These are phyloP conservation scores for Aspidiotus destructor DNA, from an alignment of 2,888 invertebrate genomes.

Conservation along the genomic window DNA sequence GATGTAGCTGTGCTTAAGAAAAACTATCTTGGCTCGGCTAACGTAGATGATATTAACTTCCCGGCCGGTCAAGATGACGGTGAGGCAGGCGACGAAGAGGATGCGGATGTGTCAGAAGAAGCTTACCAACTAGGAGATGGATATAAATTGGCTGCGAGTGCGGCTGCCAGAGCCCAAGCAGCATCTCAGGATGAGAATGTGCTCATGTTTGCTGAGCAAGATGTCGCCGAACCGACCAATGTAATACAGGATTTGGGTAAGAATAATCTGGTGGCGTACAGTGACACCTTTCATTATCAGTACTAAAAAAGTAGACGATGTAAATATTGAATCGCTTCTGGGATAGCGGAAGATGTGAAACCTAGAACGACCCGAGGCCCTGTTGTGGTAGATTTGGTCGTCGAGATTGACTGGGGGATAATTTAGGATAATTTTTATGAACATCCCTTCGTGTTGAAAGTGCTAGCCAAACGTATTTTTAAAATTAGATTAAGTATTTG, in stretches of 20 bases:
- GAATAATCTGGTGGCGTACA: constrained; percentile 12
- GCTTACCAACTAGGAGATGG: constrained; percentile 17
- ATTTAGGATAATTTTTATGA: too few species aligned
- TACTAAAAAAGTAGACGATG: background rate
- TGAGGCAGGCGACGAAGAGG: constrained; percentile 7
- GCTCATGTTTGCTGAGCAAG: constrained; percentile 1
- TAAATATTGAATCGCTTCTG: too few species aligned
- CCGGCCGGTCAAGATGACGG: constrained; percentile 9
- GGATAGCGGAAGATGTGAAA: too few species aligned
- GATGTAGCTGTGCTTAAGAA: constrained; percentile 13
- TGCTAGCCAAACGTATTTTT: background rate
- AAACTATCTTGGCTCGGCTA: constrained; percentile 4
- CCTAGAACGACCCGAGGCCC: too few species aligned
- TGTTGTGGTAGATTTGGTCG: too few species aligned
- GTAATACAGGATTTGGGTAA: background rate
- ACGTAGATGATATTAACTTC: background rate
- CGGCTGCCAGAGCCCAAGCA: constrained; percentile 12
- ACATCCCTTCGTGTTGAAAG: background rate
- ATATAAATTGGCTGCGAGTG: constrained; percentile 12
- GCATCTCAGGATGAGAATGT: background rate
- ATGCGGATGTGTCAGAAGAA: background rate
- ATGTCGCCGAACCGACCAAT: constrained; percentile 6
- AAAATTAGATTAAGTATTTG: background rate
- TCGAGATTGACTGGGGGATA: too few species aligned
- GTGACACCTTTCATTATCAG: constrained; percentile 21